phyloP scores from a whole-genome alignment of 2,888 invertebrate species.

The Esperia sulphurella region DNA sequence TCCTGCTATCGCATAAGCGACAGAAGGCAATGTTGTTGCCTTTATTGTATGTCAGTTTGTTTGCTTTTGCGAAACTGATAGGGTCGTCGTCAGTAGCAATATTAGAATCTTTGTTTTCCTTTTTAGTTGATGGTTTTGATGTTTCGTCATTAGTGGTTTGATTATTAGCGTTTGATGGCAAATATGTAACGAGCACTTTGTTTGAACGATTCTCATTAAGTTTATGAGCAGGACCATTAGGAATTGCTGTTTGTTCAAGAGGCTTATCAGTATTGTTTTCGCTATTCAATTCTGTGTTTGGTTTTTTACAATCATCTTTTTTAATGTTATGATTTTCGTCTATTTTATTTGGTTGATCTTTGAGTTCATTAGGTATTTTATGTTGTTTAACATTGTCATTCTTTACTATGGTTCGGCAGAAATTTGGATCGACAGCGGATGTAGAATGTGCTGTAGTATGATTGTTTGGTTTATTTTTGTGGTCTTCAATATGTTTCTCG shows the following conservation, averaged over 20 bases:
- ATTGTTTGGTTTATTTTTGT: conserved; percentile 5
- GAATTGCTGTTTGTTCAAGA: neutral
- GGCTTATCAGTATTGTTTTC: neutral
- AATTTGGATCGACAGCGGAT: neutral
- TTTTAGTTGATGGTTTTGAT: neutral
- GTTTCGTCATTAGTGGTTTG: neutral
- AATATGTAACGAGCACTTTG: neutral
- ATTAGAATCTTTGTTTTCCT: neutral
- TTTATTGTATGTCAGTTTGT: conserved; percentile 26
- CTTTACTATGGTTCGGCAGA: neutral
- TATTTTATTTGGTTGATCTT: neutral
- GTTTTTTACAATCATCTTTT: neutral
- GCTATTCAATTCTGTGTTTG: neutral
- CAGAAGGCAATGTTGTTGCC: conserved; percentile 25
- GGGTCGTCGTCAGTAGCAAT: conserved; percentile 5
- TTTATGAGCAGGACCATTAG: neutral
- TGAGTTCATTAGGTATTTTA: neutral
- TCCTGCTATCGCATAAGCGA: conserved; percentile 22
- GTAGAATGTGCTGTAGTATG: neutral
- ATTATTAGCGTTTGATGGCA: neutral
- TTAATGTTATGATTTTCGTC: neutral
- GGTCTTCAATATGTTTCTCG: conserved; percentile 3
- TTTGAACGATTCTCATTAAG: neutral
- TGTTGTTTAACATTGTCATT: neutral
- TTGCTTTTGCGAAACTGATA: conserved; percentile 21